phyloP scores from a whole-genome alignment of 2,888 invertebrate genomes.

The Hecatera dysodea region DNA sequence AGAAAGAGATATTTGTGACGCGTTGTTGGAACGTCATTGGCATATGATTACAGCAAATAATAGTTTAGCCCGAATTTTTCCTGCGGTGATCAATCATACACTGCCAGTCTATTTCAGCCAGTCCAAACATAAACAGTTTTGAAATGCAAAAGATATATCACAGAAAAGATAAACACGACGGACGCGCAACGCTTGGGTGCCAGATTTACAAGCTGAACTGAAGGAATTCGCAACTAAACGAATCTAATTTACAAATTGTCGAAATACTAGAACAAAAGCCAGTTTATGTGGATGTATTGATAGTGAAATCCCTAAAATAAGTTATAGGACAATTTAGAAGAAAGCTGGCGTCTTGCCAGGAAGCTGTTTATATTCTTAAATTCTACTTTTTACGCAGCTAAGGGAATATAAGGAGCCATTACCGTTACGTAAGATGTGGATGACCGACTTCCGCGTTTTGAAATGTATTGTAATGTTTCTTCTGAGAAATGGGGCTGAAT shows the following conservation, averaged over 20 bases:
- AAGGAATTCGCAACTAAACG: constrained; percentile 23
- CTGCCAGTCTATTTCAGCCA: constrained; percentile 53
- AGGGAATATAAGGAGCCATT: constrained; percentile 48
- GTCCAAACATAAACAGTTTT: constrained; percentile 44
- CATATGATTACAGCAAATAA: constrained; percentile 27
- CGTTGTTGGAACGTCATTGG: constrained; percentile 4
- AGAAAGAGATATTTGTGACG: constrained; percentile 25
- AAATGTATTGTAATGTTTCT: constrained; percentile 47
- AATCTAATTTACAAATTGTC: constrained; percentile 15
- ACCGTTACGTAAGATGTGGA: constrained; percentile 37
- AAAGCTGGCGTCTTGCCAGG: constrained; percentile 53
- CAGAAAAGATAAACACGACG: constrained; percentile 49
- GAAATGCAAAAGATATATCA: constrained; percentile 53
- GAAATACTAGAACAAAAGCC: constrained; percentile 32
- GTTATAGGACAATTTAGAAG: constrained; percentile 30
- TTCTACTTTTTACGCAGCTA: constrained; percentile 42
- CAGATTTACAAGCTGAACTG: constrained; percentile 35
- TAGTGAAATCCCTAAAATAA: constrained; percentile 46
- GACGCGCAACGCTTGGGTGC: constrained; percentile 41
- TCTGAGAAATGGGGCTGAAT: constrained; percentile 45
- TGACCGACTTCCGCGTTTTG: constrained; percentile 46
- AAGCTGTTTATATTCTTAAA: constrained; percentile 51
- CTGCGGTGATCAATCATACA: constrained; percentile 47
- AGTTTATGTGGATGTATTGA: constrained; percentile 9
- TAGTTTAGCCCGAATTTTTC: constrained; percentile 18